A percentile compares a stretch with the other conserved stretches of the same genome.
These are phyloP conservation scores for Agrotis clavis DNA, from an alignment of 2,888 invertebrate species.

Conservation along the genomic window DNA sequence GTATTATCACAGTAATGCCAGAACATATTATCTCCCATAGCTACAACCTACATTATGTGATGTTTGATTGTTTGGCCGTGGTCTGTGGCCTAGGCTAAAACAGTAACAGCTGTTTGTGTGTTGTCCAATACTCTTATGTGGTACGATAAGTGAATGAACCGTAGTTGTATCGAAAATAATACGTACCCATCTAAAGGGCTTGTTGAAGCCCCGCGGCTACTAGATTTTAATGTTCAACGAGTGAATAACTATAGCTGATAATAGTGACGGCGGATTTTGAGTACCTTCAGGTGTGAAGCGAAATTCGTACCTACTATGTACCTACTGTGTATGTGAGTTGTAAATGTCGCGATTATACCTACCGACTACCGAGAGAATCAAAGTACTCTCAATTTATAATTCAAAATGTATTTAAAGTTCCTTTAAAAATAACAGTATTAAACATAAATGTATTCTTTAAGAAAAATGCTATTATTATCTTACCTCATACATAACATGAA, in stretches of 20 bases:
- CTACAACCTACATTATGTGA: not conserved
- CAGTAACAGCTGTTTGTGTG: too few relatives aligned
- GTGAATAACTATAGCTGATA: not conserved
- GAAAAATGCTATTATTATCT: not conserved
- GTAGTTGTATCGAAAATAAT: too few relatives aligned
- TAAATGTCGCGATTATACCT: not conserved
- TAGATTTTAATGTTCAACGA: not conserved
- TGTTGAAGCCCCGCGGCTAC: too few relatives aligned
- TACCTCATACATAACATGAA: not conserved
- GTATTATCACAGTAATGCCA: not conserved
- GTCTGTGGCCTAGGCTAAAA: not conserved
- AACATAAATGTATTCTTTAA: not conserved
- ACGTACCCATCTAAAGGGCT: too few relatives aligned
- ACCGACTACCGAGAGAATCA: not conserved
- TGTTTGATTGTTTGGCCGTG: too few relatives aligned
- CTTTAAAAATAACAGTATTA: slow-evolving; percentile 22
- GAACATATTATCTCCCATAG: not conserved
- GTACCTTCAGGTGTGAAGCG: not conserved
- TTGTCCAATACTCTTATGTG: too few relatives aligned
- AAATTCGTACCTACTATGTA: not conserved
- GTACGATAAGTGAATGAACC: too few relatives aligned
- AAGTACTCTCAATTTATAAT: slow-evolving; percentile 2
- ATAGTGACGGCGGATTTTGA: not conserved
- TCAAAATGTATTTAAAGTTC: not conserved
- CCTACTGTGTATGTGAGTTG: not conserved